Conservation (phyloP, 2,888 invertebrate genomes). For the Mimas tiliae region DNA sequence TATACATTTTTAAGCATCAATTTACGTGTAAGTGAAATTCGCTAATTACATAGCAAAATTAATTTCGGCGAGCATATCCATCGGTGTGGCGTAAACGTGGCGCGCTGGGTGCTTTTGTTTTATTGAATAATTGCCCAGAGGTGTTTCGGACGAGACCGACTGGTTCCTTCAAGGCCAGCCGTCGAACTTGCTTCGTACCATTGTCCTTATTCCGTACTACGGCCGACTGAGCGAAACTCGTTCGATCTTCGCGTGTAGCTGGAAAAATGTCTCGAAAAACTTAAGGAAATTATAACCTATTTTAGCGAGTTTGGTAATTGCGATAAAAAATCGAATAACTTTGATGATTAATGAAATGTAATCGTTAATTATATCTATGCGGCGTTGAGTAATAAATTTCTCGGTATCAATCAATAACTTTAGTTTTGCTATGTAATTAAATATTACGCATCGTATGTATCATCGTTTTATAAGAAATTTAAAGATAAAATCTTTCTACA, state of each 20-base stretch:
- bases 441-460: conserved; percentile 18
- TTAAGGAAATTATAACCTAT: conserved; percentile 10
- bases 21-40: conserved; percentile 30
- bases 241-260: conserved; percentile 41
- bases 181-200: conserved; percentile 74
- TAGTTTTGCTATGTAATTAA: conserved; percentile 11
- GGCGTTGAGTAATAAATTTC: conserved; percentile 11
- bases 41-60: conserved; percentile 57
- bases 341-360: conserved; percentile 20
- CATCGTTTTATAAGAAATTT: conserved; percentile 4
- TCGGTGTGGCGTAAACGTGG: conserved; percentile 71
- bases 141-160: conserved; percentile 81
- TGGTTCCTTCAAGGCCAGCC: conserved; percentile 83
- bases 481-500: no score
- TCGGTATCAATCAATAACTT: conserved; percentile 9
- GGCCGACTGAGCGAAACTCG: conserved; percentile 49
- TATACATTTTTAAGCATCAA: conserved; percentile 20
- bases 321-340: neutral
- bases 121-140: conserved; percentile 83
- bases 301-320: conserved; percentile 1
- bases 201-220: conserved; percentile 59
- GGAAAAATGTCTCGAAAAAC: conserved; percentile 18
- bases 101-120: conserved; percentile 79
- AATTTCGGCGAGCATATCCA: conserved; percentile 68
- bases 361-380: conserved; percentile 20